These are phyloP conservation scores for Anabacerthia variegaticeps DNA, from an alignment of 2,797 vertebrate species.

Conservation along the genomic window DNA sequence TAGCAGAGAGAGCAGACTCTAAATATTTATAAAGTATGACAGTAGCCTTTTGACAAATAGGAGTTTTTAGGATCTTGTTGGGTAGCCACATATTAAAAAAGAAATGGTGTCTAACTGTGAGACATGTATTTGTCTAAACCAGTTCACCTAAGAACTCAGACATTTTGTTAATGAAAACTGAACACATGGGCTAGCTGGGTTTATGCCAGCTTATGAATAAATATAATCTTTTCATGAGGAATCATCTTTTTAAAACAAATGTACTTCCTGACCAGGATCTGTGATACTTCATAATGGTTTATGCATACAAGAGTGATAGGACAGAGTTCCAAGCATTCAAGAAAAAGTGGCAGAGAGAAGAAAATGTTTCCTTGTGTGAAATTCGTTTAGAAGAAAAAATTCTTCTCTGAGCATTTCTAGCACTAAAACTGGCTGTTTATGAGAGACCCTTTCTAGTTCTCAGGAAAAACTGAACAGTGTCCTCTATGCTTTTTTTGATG, in stretches of 20 bases:
- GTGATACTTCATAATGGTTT: neutral
- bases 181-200: slow-evolving; percentile 49
- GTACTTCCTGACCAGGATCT: slow-evolving; percentile 48
- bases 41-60: neutral
- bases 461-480: neutral
- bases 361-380: neutral
- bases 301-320: neutral
- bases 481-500: neutral
- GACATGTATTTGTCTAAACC: slow-evolving; percentile 30
- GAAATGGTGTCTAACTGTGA: slow-evolving; percentile 1
- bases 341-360: neutral
- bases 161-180: slow-evolving; percentile 49
- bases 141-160: slow-evolving; percentile 33
- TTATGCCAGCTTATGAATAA: slow-evolving; percentile 61
- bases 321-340: neutral
- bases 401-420: neutral
- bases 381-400: neutral
- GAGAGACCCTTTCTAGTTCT: neutral
- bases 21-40: slow-evolving; percentile 37
- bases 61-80: neutral
- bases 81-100: slow-evolving; percentile 15
- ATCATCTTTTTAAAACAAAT: slow-evolving; percentile 49
- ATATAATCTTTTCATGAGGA: slow-evolving; percentile 39
- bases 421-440: neutral
- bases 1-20: neutral